Base-by-base conservation (phyloP, 2,797 vertebrate species). In the Poeciliopsis paucimaculata region DNA sequence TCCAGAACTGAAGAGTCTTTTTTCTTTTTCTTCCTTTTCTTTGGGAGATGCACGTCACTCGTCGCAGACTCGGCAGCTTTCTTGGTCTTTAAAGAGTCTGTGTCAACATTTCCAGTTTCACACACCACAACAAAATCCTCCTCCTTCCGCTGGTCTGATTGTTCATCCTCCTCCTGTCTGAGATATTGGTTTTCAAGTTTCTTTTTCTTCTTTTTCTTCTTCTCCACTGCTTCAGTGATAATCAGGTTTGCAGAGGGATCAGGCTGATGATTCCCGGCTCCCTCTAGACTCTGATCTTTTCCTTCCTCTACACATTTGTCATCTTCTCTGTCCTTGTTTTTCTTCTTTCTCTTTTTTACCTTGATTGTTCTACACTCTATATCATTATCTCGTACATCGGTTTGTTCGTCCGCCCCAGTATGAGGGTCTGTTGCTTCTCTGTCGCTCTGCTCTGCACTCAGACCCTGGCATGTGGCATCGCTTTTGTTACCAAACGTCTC, bases 1-100 rank as follows among this genome's bases (percentile, higher is more conserved):
- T 3, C 41, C 9, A 47, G 4, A 74, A 77, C 72, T 55, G 41
- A 73, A 72, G n/a, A 43, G 74, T 72, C 7, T 45, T 76, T 84
- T 81, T 86, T 79, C 72, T 64, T 78, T 36, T 81, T 85, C 18
- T 78, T 84, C 41, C 78, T 88, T 53, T 83, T 77, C 20, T 6
- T 84, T 13, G 2, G 57, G 2, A 16, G 31, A 6, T 55, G 47
- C 1, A 13, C 66, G 16, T 53, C 60, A 41, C 76, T 28, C 15
- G 45, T 45, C 12, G 6, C 23, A 72, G 73, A 28, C 64, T 79
- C 46, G 0, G 55, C 9, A 62, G 26, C 16, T 3, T 31, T 0
- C 2, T 10, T 2, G 5, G 16, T 45, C 46, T 79, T 16, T 18
- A 31, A 23, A 47, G 11, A 36, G 45, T 84, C 64, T 10, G 20